phyloP scores from a whole-genome alignment of 2,888 invertebrate species.

The Drosophila limbata region DNA sequence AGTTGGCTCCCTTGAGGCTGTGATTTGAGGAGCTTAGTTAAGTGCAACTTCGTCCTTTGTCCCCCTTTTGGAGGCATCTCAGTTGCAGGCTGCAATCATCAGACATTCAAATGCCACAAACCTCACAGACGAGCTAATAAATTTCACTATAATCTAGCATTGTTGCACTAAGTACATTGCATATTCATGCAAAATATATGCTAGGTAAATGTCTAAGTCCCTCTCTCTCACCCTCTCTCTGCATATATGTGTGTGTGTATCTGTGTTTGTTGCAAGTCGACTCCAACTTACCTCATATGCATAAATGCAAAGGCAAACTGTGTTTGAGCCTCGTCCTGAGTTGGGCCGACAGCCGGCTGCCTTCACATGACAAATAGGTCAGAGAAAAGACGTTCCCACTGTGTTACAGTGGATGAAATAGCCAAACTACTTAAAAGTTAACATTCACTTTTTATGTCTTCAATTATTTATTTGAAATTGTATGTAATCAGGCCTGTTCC shows the following conservation, averaged over 20 bases:
- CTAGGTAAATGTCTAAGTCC: conserved; percentile 38
- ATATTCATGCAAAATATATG: conserved; percentile 74
- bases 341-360: conserved; percentile 39
- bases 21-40: neutral
- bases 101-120: conserved; percentile 54
- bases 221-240: conserved; percentile 12
- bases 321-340: conserved; percentile 12
- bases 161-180: conserved; percentile 81
- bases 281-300: conserved; percentile 63
- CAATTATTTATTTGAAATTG: too few relatives aligned
- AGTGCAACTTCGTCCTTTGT: conserved; percentile 23
- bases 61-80: conserved; percentile 10
- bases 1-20: conserved; percentile 16
- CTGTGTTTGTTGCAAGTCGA: conserved; percentile 17
- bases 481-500: too few relatives aligned
- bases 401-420: neutral
- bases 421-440: too few relatives aligned
- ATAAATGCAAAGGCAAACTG: conserved; percentile 60
- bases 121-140: conserved; percentile 72
- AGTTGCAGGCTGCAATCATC: conserved; percentile 48
- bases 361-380: conserved; percentile 69
- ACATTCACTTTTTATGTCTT: too few relatives aligned
- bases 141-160: conserved; percentile 78
- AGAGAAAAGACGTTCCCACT: conserved; percentile 49
- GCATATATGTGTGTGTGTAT: neutral